Conservation (phyloP, 2,888 invertebrate genomes). For the Caenorhabditis sinica region DNA sequence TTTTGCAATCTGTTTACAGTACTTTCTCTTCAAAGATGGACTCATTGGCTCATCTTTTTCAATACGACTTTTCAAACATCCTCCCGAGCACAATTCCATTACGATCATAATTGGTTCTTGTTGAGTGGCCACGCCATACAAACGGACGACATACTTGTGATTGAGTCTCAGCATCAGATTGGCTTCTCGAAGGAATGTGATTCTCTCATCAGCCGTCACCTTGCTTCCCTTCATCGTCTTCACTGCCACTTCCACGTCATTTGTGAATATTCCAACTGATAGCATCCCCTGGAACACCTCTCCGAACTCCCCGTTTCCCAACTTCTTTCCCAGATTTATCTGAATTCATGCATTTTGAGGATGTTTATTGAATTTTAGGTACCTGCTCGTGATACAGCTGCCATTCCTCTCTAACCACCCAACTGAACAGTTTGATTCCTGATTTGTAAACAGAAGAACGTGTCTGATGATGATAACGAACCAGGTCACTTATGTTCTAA, state of each 20-base stretch:
- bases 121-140: conserved; percentile 76
- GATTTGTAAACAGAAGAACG: conserved; percentile 62
- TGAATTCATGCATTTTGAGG: not conserved
- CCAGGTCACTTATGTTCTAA: conserved; percentile 72
- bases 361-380: not conserved
- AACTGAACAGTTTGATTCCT: conserved; percentile 59
- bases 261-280: conserved; percentile 71
- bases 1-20: conserved; percentile 66
- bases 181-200: conserved; percentile 76
- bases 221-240: conserved; percentile 73
- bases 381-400: conserved; percentile 77
- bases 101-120: conserved; percentile 78
- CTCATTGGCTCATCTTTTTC: conserved; percentile 27
- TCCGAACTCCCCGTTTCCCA: conserved; percentile 77
- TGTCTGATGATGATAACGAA: conserved; percentile 72
- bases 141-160: conserved; percentile 73
- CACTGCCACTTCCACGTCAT: conserved; percentile 73
- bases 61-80: conserved; percentile 64
- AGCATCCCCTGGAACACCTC: conserved; percentile 72
- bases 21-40: conserved; percentile 50
- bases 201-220: conserved; percentile 72
- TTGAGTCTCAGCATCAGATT: conserved; percentile 77
- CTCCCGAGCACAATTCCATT: conserved; percentile 75
- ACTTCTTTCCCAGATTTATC: conserved; percentile 69
- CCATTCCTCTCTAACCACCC: conserved; percentile 72